Conservation (phyloP, 2,888 invertebrate species). For the Mallateleia sp. region DNA sequence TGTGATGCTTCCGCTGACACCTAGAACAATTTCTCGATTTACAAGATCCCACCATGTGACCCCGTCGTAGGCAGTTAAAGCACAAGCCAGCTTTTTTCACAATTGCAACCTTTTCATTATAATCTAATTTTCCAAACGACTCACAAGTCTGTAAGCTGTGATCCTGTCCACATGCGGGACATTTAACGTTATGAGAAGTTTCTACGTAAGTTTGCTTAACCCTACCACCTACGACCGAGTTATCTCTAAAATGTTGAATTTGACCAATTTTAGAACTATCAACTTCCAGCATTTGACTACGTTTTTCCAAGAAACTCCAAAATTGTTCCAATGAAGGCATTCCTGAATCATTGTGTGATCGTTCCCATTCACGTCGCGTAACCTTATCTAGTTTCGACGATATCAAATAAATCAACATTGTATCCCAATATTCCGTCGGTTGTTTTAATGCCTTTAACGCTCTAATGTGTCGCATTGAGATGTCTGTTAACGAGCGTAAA, state of each 20-base stretch:
- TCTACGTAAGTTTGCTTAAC: too few relatives aligned
- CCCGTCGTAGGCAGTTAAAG: not conserved
- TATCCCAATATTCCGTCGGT: not conserved
- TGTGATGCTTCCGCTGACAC: not conserved
- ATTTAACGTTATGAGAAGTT: not conserved
- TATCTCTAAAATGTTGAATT: too few relatives aligned
- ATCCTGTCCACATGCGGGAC: not conserved
- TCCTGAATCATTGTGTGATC: not conserved
- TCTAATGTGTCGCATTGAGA: not conserved
- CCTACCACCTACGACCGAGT: not conserved
- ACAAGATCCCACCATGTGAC: not conserved
- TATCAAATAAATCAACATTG: not conserved
- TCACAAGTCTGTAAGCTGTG: not conserved
- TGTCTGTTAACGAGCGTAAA: not conserved
- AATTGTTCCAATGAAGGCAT: not conserved
- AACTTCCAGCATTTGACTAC: not conserved
- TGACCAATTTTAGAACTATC: too few relatives aligned
- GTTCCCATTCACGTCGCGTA: constrained; percentile 21
- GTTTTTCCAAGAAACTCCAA: not conserved
- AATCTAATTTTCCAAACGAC: not conserved
- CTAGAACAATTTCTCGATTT: not conserved
- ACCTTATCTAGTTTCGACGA: not conserved
- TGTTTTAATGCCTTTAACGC: not conserved
- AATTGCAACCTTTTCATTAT: not conserved
- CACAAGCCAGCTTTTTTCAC: not conserved